Evolutionary conservation across 23 tunicate genomes (phyloP).

Genomic region (Ciona savignyi): DNA sequence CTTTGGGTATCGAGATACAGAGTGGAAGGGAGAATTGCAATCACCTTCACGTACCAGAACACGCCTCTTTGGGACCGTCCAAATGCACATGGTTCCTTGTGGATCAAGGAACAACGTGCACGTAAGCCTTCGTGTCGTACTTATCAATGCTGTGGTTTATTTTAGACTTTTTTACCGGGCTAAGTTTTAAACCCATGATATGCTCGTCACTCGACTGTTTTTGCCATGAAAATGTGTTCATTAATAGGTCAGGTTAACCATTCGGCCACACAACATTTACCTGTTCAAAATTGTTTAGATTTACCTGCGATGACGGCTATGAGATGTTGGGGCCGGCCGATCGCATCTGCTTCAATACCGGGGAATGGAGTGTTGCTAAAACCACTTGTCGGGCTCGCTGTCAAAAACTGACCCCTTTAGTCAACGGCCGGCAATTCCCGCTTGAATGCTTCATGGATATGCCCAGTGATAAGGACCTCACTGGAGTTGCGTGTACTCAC

Average conservation of each 20-base stretch:
- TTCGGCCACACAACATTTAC: too few species aligned
- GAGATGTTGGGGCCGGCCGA: constrained; percentile 6
- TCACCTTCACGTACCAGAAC: not conserved
- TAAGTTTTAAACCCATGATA: too few species aligned
- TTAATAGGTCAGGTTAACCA: too few species aligned
- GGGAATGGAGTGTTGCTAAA: constrained; percentile 34
- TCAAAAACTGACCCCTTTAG: not conserved
- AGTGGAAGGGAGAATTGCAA: not conserved
- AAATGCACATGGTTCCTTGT: not conserved
- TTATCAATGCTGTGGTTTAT: too few species aligned
- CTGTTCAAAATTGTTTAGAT: constrained; percentile 9
- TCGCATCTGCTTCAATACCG: constrained; percentile 27
- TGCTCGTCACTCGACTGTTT: too few species aligned
- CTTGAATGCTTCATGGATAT: too few species aligned
- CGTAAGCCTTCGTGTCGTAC: too few species aligned
- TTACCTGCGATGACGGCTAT: constrained; percentile 17
- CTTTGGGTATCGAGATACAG: not conserved
- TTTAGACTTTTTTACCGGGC: too few species aligned
- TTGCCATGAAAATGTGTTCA: too few species aligned
- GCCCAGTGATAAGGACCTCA: too few species aligned
- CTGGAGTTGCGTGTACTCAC: constrained; percentile 18
- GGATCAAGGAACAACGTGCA: constrained; percentile 9
- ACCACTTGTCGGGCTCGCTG: constrained; percentile 31
- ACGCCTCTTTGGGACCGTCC: constrained; percentile 11
- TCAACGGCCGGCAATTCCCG: constrained; percentile 12